Percentiles rank a stretch among this genome's conserved stretches.
Conservation (phyloP, 2,797 vertebrate genomes). For the Mergus octosetaceus region DNA sequence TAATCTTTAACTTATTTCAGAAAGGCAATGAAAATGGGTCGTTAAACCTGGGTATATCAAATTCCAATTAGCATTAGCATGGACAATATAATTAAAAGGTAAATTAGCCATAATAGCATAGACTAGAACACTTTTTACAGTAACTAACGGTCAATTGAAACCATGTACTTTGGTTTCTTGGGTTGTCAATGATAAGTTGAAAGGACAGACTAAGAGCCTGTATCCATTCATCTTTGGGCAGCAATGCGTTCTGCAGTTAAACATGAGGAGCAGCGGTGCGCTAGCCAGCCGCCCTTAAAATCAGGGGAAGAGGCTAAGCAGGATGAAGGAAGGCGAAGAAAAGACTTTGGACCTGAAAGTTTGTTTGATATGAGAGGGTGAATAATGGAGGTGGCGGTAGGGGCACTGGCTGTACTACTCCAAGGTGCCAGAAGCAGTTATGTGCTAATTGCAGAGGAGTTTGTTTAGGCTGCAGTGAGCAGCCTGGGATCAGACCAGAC, state of each 20-base stretch:
- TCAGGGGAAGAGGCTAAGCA: not conserved
- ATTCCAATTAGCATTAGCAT: constrained; percentile 71
- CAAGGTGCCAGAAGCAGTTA: not conserved
- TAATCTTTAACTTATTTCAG: constrained; percentile 72
- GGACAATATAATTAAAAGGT: constrained; percentile 76
- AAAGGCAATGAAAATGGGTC: constrained; percentile 65
- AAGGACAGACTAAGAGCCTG: constrained; percentile 50
- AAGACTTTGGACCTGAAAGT: not conserved
- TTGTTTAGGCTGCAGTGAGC: not conserved
- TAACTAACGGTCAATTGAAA: constrained; percentile 73
- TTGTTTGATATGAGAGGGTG: not conserved
- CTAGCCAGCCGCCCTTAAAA: not conserved
- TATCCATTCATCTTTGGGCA: constrained; percentile 50
- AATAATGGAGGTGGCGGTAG: not conserved
- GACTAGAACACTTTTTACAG: constrained; percentile 61
- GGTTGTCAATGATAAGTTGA: constrained; percentile 59
- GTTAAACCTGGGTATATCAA: constrained; percentile 72
- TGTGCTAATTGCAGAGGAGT: not conserved
- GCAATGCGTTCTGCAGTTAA: constrained; percentile 54
- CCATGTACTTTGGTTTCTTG: constrained; percentile 58
- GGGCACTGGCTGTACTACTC: not conserved
- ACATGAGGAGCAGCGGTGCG: not conserved
- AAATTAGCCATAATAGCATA: constrained; percentile 69
- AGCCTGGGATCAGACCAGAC: not conserved
- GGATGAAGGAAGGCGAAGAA: constrained; percentile 10